Evolutionary conservation across 1,140 invertebrate species (phyloP).

Genomic region (Planococcus citri): DNA sequence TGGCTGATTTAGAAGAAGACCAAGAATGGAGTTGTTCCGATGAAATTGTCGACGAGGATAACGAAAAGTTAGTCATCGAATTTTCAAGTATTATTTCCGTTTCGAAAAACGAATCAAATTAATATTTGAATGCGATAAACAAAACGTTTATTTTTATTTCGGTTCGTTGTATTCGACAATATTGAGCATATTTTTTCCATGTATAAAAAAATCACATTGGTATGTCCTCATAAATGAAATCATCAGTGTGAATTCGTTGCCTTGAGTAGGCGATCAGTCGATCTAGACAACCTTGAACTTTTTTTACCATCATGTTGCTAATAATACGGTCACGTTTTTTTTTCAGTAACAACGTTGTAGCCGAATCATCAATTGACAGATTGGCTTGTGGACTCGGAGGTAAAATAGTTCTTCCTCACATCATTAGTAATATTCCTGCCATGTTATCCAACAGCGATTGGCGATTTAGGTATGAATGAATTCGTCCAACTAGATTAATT

Average conservation of each 20-base stretch:
- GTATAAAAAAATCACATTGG: too few relatives aligned
- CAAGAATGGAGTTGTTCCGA: conserved; percentile 67
- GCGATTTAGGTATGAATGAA: conserved; percentile 46
- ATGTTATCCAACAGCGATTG: conserved; percentile 78
- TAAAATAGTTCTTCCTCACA: conserved; percentile 83
- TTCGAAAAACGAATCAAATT: neutral
- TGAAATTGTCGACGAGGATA: conserved; percentile 72
- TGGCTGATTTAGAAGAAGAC: conserved; percentile 94
- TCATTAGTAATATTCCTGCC: conserved; percentile 67
- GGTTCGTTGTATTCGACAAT: too few relatives aligned
- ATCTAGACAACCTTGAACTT: too few relatives aligned
- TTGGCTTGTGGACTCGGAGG: conserved; percentile 91
- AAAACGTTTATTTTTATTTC: neutral
- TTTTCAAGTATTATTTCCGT: neutral
- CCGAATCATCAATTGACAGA: conserved; percentile 90
- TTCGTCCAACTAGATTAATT: neutral
- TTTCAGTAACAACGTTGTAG: conserved; percentile 78
- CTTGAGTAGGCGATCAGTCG: too few relatives aligned
- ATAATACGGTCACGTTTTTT: conserved; percentile 26
- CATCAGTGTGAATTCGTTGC: too few relatives aligned
- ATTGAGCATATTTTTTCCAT: too few relatives aligned
- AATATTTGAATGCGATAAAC: neutral
- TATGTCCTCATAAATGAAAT: too few relatives aligned
- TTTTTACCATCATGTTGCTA: too few relatives aligned
- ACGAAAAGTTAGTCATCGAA: conserved; percentile 44